These are phyloP conservation scores for Colostygia pectinataria DNA, from an alignment of 2,888 invertebrate species.

Conservation along the genomic window DNA sequence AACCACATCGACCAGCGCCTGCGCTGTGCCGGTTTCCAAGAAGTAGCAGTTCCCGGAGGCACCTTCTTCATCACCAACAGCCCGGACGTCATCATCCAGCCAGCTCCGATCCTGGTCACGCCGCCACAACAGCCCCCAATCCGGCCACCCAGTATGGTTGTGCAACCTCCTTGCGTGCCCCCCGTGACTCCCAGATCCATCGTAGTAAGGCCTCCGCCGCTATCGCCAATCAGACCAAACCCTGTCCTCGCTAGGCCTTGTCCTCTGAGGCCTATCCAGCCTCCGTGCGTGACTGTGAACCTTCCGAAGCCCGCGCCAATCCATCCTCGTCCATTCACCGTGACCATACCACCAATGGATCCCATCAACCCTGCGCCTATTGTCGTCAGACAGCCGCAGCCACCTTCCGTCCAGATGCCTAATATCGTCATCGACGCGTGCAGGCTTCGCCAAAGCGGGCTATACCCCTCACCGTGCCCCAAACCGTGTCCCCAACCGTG, in stretches of 20 bases:
- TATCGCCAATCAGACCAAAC: slow-evolving; percentile 50
- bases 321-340: slow-evolving; percentile 50
- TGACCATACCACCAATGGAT: slow-evolving; percentile 48
- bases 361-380: slow-evolving; percentile 53
- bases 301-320: slow-evolving; percentile 35
- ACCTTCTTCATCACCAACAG: slow-evolving; percentile 53
- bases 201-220: slow-evolving; percentile 45
- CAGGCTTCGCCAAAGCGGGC: neutral
- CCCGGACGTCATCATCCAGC: slow-evolving; percentile 63
- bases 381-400: slow-evolving; percentile 49
- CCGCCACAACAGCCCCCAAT: slow-evolving; percentile 50
- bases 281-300: slow-evolving; percentile 55
- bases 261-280: slow-evolving; percentile 45
- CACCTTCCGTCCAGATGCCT: slow-evolving; percentile 49
- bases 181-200: slow-evolving; percentile 54
- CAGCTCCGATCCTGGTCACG: slow-evolving; percentile 60
- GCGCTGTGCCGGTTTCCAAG: slow-evolving; percentile 52
- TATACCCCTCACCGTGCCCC: too few species aligned
- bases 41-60: slow-evolving; percentile 59
- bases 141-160: slow-evolving; percentile 47
- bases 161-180: slow-evolving; percentile 46
- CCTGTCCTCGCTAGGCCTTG: slow-evolving; percentile 56
- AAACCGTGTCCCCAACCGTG: neutral
- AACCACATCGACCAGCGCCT: slow-evolving; percentile 44
- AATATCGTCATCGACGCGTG: slow-evolving; percentile 22